A percentile compares a stretch with the other conserved stretches of the same genome.
Evolutionary conservation across 2,888 invertebrate species (phyloP).

Genomic region (Disparrhopalites patrizii): DNA sequence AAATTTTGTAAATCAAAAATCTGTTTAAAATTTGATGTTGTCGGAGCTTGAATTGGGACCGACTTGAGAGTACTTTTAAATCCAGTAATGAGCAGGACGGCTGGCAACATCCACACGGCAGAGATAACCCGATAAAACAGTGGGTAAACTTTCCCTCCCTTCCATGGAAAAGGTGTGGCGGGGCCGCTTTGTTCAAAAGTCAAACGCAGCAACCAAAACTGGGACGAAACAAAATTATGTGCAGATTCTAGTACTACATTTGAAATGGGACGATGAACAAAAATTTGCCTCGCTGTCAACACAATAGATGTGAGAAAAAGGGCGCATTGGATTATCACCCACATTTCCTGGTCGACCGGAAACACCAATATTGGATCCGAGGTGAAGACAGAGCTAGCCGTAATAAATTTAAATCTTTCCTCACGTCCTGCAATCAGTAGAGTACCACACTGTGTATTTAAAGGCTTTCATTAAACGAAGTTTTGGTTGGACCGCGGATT

Average conservation of each 20-base stretch:
- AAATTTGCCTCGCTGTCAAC: background rate
- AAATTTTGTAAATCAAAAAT: background rate
- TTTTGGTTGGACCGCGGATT: background rate
- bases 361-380: background rate
- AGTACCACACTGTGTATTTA: background rate
- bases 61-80: background rate
- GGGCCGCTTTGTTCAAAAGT: background rate
- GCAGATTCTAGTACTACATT: too few species aligned
- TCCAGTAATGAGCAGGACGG: background rate
- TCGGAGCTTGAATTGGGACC: background rate
- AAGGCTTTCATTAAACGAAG: background rate
- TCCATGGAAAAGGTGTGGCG: background rate
- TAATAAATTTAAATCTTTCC: background rate
- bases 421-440: too few species aligned
- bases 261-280: too few species aligned
- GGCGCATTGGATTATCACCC: background rate
- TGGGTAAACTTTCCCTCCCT: background rate
- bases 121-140: background rate
- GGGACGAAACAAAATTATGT: background rate
- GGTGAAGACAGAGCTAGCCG: background rate
- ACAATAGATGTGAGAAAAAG: background rate
- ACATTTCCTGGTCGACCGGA: background rate
- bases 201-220: background rate
- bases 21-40: background rate
- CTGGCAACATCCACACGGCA: background rate